Percentiles rank a stretch among this genome's conserved stretches.
Evolutionary conservation across 1,140 invertebrate species (phyloP).

Genomic region (Vollenhovia emeryi): DNA sequence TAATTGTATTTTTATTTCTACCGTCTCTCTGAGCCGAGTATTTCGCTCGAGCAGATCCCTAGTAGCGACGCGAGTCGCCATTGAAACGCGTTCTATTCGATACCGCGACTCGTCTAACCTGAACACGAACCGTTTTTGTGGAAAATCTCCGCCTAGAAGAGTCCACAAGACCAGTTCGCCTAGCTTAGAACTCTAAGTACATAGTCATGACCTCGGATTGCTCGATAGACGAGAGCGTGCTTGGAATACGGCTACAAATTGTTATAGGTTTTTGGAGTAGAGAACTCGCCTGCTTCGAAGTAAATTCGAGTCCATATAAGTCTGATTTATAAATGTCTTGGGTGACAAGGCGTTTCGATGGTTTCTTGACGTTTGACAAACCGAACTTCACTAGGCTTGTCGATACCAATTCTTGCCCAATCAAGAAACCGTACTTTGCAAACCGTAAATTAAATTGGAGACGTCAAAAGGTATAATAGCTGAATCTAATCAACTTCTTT

Average conservation of each 20-base stretch:
- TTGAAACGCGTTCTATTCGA: slow-evolving; percentile 34
- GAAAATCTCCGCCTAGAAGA: slow-evolving; percentile 52
- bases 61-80: slow-evolving; percentile 35
- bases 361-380: neutral
- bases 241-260: slow-evolving; percentile 51
- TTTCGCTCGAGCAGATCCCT: neutral
- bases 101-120: slow-evolving; percentile 66
- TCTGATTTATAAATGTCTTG: neutral
- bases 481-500: neutral
- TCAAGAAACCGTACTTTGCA: neutral
- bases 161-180: slow-evolving; percentile 63
- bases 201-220: slow-evolving; percentile 69
- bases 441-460: neutral
- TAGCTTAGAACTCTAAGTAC: slow-evolving; percentile 68
- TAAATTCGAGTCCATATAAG: slow-evolving; percentile 37
- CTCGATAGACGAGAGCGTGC: slow-evolving; percentile 55
- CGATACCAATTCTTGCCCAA: neutral
- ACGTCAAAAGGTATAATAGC: neutral
- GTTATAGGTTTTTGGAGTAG: slow-evolving; percentile 63
- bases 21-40: neutral
- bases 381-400: neutral
- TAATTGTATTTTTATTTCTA: slow-evolving; percentile 15
- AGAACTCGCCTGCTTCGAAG: slow-evolving; percentile 52
- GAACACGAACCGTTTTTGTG: slow-evolving; percentile 55
- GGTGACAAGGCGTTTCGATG: neutral